Percentiles rank a stretch among this genome's conserved stretches.
Conservation (phyloP, 2,888 invertebrate species). For the Vanessa cardui region DNA sequence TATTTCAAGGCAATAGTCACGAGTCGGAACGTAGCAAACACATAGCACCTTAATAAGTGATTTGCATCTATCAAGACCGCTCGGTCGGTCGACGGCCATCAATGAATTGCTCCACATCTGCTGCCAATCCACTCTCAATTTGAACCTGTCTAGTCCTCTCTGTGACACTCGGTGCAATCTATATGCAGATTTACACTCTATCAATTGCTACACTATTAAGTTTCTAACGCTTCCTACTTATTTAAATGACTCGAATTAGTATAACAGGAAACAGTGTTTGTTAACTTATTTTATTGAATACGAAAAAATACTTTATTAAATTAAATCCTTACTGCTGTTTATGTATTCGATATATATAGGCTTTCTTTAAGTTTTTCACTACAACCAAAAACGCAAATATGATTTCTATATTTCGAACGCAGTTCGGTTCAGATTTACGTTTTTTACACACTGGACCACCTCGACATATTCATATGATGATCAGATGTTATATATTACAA, state of each 20-base stretch:
- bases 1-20: neutral
- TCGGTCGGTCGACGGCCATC: constrained; percentile 15
- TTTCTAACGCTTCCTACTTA: constrained; percentile 25
- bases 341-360: too few relatives aligned
- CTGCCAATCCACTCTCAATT: constrained; percentile 19
- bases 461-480: too few relatives aligned
- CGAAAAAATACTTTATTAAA: too few relatives aligned
- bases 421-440: too few relatives aligned
- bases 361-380: too few relatives aligned
- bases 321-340: too few relatives aligned
- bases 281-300: too few relatives aligned
- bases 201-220: constrained; percentile 29
- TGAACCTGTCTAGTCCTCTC: constrained; percentile 16
- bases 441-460: too few relatives aligned
- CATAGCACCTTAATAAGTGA: constrained; percentile 35
- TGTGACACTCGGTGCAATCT: constrained; percentile 40
- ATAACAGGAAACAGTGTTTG: neutral
- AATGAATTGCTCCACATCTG: constrained; percentile 33
- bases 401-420: too few relatives aligned
- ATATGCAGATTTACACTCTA: constrained; percentile 41
- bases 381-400: too few relatives aligned
- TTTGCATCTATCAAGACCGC: constrained; percentile 35
- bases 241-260: constrained; percentile 21
- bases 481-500: too few relatives aligned
- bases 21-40: constrained; percentile 12